A percentile compares a stretch with the other conserved stretches of the same genome.
Conservation (phyloP, 2,113 vertebrate genomes). For the Cricetomys ansorgei region DNA sequence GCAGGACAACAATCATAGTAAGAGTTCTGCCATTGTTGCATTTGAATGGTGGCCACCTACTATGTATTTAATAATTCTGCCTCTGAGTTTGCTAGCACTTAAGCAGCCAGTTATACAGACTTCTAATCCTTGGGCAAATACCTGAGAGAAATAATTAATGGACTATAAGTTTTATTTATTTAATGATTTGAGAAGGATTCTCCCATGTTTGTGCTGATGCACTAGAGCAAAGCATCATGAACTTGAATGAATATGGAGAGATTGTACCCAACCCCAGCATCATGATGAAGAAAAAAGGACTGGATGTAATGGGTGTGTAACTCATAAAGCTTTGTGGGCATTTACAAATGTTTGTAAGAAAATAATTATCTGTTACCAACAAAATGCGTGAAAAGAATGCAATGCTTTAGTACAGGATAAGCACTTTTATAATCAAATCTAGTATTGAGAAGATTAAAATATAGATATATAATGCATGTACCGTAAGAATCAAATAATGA, state of each 20-base stretch:
- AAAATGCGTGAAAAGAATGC: neutral
- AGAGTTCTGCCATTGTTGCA: neutral
- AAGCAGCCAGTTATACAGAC: neutral
- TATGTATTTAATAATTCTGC: constrained; percentile 2
- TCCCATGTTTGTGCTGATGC: neutral
- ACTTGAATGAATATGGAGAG: neutral
- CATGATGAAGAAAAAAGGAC: neutral
- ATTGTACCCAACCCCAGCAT: neutral
- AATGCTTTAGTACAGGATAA: neutral
- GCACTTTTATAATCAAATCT: constrained; percentile 1
- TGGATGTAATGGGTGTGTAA: neutral
- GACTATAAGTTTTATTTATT: neutral
- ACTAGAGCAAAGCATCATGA: neutral
- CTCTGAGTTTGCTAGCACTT: neutral
- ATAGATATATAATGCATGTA: neutral
- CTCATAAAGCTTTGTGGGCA: neutral
- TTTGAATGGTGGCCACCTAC: neutral
- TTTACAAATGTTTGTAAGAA: neutral
- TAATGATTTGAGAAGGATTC: neutral
- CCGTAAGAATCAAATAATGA: neutral
- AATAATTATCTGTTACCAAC: neutral
- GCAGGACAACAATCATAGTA: neutral
- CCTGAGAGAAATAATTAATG: neutral
- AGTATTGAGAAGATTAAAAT: constrained; percentile 8
- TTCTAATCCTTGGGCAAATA: neutral